Evolutionary conservation across 2,113 vertebrate genomes (phyloP).

Genomic region (Rallus limicola): DNA sequence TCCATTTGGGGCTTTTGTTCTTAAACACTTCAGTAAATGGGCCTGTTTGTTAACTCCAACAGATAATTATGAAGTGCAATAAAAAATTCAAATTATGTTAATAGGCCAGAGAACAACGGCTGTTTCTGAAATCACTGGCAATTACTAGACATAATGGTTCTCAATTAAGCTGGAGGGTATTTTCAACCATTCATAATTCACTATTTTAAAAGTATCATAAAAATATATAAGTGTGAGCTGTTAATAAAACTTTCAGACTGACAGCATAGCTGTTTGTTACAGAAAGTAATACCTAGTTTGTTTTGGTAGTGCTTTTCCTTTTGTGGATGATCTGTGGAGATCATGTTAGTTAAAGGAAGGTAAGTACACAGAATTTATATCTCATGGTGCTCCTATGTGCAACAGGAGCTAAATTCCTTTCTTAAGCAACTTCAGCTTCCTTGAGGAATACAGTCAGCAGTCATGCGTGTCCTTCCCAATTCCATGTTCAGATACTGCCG

Average conservation of each 20-base stretch:
- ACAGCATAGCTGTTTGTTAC: constrained; percentile 7
- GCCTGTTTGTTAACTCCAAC: constrained; percentile 79
- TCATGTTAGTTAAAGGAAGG: constrained; percentile 52
- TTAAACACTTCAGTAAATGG: constrained; percentile 72
- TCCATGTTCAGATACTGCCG: constrained; percentile 14
- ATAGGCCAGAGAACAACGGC: constrained; percentile 93
- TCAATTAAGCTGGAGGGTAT: constrained; percentile 96
- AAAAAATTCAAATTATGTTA: constrained; percentile 98
- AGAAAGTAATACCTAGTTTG: constrained; percentile 21
- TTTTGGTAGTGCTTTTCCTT: background rate
- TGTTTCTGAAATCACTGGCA: constrained; percentile 94
- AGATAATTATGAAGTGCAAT: constrained; percentile 85
- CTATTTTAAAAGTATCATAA: constrained; percentile 80
- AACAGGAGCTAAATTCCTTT: background rate
- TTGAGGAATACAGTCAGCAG: constrained; percentile 45
- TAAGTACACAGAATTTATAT: background rate
- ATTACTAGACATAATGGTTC: constrained; percentile 97
- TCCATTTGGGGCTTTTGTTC: constrained; percentile 65
- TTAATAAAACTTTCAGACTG: constrained; percentile 78
- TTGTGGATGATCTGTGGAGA: background rate
- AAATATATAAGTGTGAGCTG: constrained; percentile 73
- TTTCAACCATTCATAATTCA: constrained; percentile 81
- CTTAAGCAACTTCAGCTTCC: constrained; percentile 23
- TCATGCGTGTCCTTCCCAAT: background rate
- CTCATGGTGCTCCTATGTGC: background rate